Evolutionary conservation across 2,797 vertebrate species (phyloP), one percentile per base, ranked within the genome.

Genomic region (Clarias pachynema): DNA sequence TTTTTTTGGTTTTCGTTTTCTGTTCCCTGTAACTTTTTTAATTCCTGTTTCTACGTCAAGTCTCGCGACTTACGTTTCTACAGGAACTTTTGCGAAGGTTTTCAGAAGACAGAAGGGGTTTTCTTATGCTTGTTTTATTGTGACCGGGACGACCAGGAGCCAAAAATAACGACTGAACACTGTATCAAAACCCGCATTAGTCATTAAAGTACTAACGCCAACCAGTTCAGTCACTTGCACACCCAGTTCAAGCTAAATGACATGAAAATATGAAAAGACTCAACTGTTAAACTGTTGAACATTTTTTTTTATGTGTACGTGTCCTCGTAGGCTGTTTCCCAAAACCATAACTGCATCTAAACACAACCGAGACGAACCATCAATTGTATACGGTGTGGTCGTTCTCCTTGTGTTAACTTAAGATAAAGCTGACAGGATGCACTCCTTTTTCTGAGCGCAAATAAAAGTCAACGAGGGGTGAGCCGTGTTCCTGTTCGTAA

Each of bases 361-460:
- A 26, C 60, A 75, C 31, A 40, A 49, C 20, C n/a, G 16, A 26
- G 10, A 60, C 14, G 69, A 14, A 74, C 24, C 31, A 31, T 80
- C 44, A 75, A 31, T 57, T 79, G 31, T 81, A 56, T 68, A 31
- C 22, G 9, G 18, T 79, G 63, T 53, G 84, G 53, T 5, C 79
- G 44, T 12, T 62, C 5, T 31, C 63, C 75, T 82, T 74, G 72
- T 88, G 83, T 84, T 53, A 62, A 44, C 85, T 37, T 22, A 66
- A 83, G 84, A 91, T 89, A 82, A 88, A 84, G 14, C 74, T 83
- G 77, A 82, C 83, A 87, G 80, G 70, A 90, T 87, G 63, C 59
- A 79, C 81, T 74, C 81, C 29, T 22, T 59, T n/a, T 44, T 62
- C 34, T 34, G 26, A 37, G 44, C 14, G 29, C 49, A 80, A 73